These are phyloP conservation scores for Lepus townsendii DNA, from an alignment of 2,797 vertebrate species.

Conservation along the genomic window DNA sequence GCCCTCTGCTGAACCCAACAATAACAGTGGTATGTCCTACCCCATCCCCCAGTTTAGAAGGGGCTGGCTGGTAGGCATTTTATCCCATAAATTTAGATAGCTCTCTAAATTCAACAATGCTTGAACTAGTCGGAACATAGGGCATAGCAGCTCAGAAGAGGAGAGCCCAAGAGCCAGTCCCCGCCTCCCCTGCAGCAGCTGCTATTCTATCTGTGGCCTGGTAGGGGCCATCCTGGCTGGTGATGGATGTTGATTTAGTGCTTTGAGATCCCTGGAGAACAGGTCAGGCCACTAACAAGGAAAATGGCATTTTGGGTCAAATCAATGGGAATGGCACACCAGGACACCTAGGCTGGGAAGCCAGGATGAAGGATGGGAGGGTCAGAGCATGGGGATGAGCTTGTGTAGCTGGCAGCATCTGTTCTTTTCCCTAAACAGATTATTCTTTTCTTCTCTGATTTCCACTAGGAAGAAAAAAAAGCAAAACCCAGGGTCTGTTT, in stretches of 20 bases:
- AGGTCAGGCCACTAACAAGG: slow-evolving; percentile 36
- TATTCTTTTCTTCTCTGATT: slow-evolving; percentile 46
- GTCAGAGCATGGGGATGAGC: background rate
- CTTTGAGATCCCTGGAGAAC: slow-evolving; percentile 37
- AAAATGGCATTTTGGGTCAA: slow-evolving; percentile 27
- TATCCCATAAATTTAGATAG: too few relatives aligned
- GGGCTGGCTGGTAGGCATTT: background rate
- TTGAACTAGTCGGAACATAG: background rate
- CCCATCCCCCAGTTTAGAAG: background rate
- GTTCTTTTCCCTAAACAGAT: background rate
- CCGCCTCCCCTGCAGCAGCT: background rate
- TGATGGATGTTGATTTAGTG: background rate
- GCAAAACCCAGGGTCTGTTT: background rate
- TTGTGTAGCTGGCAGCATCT: background rate
- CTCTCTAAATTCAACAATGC: background rate
- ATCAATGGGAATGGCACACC: background rate
- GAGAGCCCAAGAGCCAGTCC: background rate
- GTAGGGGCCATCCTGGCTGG: background rate
- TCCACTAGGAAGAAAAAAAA: slow-evolving; percentile 46
- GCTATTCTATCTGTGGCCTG: background rate
- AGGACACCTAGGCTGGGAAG: accelerated
- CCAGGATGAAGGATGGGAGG: background rate
- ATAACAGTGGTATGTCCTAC: background rate
- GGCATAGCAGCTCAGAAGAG: background rate
- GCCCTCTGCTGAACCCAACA: background rate